Evolutionary conservation across 2,113 vertebrate genomes (phyloP), one percentile per base, ranked within the genome.

Genomic region (Pelecanus crispus): DNA sequence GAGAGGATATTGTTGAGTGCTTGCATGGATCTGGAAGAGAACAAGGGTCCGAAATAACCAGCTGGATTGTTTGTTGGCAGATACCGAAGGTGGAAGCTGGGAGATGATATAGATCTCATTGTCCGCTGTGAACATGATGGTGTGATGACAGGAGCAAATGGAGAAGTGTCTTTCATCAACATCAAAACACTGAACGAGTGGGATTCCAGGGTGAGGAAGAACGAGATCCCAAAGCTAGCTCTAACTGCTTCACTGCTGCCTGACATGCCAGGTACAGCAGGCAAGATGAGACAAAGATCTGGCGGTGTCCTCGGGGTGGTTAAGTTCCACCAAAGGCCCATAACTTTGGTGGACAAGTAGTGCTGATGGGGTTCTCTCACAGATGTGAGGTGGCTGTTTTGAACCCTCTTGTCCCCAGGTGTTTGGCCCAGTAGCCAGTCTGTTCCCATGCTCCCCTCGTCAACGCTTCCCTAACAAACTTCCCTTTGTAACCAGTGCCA

Each of bases 141-240:
- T 0, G 99, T 99, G 96, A 99, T 99, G 99, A 99, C 99, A 0
- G 99, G 99, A 11, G 99, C 99, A 86, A 99, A 99, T 5, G 99
- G 99, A 94, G 99, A 99, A 82, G 99, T 99, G 88, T 99, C 99
- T 31, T 99, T 99, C 97, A 97, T 99, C 97, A 99, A 99, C 95
- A 97, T 99, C 98, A 99, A 99, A 98, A 99, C 99, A 3, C 98
- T 99, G 62, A 99, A 99, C 21, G 99, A 99, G 95, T 99, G 99
- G 99, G 99, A 99, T 97, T 99, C 99, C 61, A 98, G 99, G 99
- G 99, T 99, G 96, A 98, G 98, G 82, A 73, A 88, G 86, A 95
- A 10, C 2, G 5, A 53, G 81, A 77, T 78, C 79, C 74, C 84
- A 95, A 88, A 95, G 66, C 81, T 94, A 92, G 65, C 73, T 96